Evolutionary conservation across 2,113 vertebrate species (phyloP).

Genomic region (Sardina pilchardus): DNA sequence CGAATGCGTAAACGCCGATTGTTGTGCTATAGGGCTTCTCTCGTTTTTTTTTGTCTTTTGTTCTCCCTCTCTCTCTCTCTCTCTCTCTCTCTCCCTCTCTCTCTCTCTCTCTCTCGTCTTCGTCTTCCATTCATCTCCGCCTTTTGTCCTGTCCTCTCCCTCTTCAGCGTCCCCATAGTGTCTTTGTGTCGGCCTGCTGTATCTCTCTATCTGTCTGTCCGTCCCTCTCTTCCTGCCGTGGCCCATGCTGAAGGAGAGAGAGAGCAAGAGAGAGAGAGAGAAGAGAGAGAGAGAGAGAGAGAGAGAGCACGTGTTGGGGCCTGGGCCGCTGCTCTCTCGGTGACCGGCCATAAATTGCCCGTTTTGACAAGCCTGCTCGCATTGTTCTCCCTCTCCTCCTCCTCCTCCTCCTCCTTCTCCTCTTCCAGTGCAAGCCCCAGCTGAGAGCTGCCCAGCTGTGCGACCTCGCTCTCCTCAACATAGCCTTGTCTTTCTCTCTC

Average conservation of each 20-base stretch:
- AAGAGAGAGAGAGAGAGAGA: too few species aligned
- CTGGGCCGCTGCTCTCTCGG: neutral
- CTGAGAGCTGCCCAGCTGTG: conserved; percentile 57
- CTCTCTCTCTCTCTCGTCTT: neutral
- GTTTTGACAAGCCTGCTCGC: conserved; percentile 5
- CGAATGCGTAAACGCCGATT: neutral
- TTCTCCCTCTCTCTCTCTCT: neutral
- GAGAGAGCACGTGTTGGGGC: neutral
- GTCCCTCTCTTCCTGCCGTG: neutral
- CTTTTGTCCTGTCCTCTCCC: neutral
- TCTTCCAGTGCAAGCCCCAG: neutral
- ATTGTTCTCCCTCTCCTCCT: conserved; percentile 11
- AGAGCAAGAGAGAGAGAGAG: neutral
- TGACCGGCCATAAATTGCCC: conserved; percentile 11
- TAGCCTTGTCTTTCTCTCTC: conserved; percentile 50
- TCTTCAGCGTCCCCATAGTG: neutral
- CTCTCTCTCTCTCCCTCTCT: neutral
- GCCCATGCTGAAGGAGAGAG: neutral
- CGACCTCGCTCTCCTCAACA: conserved; percentile 46
- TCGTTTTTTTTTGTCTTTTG: neutral
- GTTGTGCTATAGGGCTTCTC: neutral
- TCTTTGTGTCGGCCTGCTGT: neutral
- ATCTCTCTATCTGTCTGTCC: neutral
- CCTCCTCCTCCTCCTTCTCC: neutral
- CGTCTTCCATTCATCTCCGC: neutral